These are phyloP conservation scores for Prionace glauca DNA, from an alignment of 2,797 vertebrate species.

Conservation along the genomic window DNA sequence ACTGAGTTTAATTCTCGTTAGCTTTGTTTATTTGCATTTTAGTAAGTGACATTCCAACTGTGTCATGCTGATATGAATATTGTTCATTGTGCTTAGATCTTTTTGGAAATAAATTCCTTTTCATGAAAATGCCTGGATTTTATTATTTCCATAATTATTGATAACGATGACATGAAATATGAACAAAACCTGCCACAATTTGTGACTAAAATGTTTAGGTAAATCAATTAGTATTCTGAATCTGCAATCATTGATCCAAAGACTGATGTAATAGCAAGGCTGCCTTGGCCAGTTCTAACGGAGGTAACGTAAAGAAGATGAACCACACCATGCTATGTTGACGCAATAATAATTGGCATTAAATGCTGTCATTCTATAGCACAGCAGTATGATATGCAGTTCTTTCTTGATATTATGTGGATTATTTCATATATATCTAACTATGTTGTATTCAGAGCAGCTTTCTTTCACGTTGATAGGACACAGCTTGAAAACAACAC, in stretches of 20 bases:
- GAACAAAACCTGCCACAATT: not conserved
- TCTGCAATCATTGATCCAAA: not conserved
- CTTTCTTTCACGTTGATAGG: not conserved
- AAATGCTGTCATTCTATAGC: not conserved
- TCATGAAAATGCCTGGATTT: not conserved
- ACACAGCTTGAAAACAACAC: not conserved
- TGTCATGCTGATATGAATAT: not conserved
- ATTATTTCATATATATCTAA: not conserved
- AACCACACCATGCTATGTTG: not conserved
- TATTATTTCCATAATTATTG: not conserved
- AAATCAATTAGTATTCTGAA: not conserved
- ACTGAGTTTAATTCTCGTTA: not conserved
- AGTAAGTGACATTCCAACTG: not conserved
- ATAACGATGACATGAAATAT: not conserved
- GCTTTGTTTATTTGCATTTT: not conserved
- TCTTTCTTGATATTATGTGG: not conserved
- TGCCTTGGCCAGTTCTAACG: not conserved
- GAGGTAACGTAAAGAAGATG: not conserved
- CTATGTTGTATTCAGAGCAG: not conserved
- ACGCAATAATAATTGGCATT: not conserved
- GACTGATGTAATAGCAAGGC: not conserved
- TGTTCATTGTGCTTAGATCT: not conserved
- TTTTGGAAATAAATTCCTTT: not conserved
- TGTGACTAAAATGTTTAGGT: not conserved
- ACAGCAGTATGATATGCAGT: not conserved